Evolutionary conservation across 2,888 invertebrate genomes (phyloP), one percentile per base, ranked within the genome.

Genomic region (Netelia melanura): DNA sequence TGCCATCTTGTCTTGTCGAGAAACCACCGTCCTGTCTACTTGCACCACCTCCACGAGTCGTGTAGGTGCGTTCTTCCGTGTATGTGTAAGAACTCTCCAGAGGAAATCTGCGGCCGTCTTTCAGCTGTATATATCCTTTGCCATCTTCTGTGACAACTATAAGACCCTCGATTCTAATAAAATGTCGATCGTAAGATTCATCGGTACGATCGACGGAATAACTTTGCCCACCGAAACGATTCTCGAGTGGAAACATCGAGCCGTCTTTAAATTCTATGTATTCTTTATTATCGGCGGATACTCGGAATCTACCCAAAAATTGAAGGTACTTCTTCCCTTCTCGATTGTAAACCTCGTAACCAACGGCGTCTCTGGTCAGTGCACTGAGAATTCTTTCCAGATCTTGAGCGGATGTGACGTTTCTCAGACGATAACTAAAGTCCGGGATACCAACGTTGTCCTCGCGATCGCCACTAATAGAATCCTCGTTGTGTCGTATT

Each of bases 261-360:
- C 92, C 91, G 21, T 92, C 90, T 25, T 89, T 87, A 65, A 93
- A 91, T 44, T 92, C 91, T 5, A 93, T 87, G 74, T 90, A 91
- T 9, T 92, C 90, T 25, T 83, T 90, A 0, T 87, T 87, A 25
- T 92, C 91, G 0, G 80, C 85, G 0, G 90, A 84, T 0, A 89
- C 82, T 3, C 91, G 84, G 75, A 91, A 90, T 74, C 89, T 89
- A 0, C 90, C 92, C 30, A 89, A 85, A 58, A 93, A 93, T 21
- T 88, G 87, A 0, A 92, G 89, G 54, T 90, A 92, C 6, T 91
- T 88, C 38, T 86, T 87, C 1, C 91, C 91, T 3, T 89, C 86
- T 11, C 88, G 86, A 23, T 75, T 83, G 81, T 90, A 89, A 1
- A 90, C 48, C 0, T 89, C 85, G 25, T 91, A 91, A 25, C 88